Conservation (phyloP, 2,888 invertebrate genomes). For the Agapostemon virescens region DNA sequence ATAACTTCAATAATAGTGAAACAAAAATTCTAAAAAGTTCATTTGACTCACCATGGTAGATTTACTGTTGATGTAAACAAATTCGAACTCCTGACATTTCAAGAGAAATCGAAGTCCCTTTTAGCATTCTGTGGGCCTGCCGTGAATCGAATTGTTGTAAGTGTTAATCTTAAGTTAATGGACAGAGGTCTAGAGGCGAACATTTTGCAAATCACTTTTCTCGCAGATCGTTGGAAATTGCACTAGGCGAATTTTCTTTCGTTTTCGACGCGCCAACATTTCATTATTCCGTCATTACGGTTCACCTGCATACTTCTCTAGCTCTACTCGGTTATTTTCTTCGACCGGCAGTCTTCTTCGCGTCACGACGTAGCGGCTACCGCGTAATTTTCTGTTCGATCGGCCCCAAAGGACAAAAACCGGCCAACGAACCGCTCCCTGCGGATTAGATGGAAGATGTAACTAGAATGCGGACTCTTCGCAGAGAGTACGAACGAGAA, state of each 20-base stretch:
- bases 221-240: background rate
- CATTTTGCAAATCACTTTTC: background rate
- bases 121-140: no score
- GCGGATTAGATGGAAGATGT: constrained; percentile 50
- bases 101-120: no score
- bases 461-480: constrained; percentile 27
- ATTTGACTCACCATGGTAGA: no score
- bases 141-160: background rate
- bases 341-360: background rate
- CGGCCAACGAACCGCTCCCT: constrained; percentile 34
- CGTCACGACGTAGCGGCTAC: constrained; percentile 25
- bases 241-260: background rate
- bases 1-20: no score
- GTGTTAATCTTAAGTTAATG: no score
- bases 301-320: background rate
- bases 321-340: constrained; percentile 8
- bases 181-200: background rate
- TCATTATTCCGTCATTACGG: background rate
- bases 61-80: no score
- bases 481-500: constrained; percentile 12
- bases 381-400: constrained; percentile 66
- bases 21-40: no score
- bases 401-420: constrained; percentile 59
- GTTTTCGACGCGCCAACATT: background rate
- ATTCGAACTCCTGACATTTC: no score